Evolutionary conservation across 2,888 invertebrate genomes (phyloP).

Genomic region (Cheilosia grossa): DNA sequence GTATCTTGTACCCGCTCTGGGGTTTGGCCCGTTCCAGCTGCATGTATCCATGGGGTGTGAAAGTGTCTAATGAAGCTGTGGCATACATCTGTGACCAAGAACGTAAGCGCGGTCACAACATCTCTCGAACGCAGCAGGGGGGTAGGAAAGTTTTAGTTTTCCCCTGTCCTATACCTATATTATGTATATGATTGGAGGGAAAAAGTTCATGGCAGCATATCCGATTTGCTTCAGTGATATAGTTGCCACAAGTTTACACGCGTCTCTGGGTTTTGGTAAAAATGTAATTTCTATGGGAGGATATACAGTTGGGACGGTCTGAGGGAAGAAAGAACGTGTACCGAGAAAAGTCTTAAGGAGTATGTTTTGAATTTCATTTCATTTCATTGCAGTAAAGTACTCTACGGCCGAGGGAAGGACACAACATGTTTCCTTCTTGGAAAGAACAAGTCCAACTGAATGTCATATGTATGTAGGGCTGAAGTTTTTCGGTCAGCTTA

Average conservation of each 20-base stretch:
- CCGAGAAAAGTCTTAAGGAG: no score
- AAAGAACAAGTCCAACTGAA: no score
- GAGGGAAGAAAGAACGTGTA: no score
- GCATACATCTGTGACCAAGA: conserved; percentile 72
- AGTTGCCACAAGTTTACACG: conserved; percentile 67
- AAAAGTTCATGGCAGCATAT: conserved; percentile 65
- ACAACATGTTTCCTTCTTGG: no score
- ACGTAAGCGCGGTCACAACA: conserved; percentile 57
- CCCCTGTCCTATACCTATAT: not conserved
- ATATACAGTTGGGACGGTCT: not conserved
- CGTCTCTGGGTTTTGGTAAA: conserved; percentile 51
- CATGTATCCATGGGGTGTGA: conserved; percentile 63
- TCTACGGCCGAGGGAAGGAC: no score
- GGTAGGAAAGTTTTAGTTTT: conserved; percentile 25
- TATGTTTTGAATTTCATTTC: no score
- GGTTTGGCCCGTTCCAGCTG: conserved; percentile 22
- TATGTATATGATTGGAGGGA: not conserved
- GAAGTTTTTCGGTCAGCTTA: no score
- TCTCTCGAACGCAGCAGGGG: not conserved
- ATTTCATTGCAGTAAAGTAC: no score
- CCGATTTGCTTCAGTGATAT: conserved; percentile 69
- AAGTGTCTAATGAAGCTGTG: conserved; percentile 66
- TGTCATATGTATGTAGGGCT: no score
- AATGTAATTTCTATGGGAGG: conserved; percentile 41
- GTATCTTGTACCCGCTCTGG: conserved; percentile 40